Base-by-base conservation (phyloP, 2,888 invertebrate species). In the Monoplex corrugatus region DNA sequence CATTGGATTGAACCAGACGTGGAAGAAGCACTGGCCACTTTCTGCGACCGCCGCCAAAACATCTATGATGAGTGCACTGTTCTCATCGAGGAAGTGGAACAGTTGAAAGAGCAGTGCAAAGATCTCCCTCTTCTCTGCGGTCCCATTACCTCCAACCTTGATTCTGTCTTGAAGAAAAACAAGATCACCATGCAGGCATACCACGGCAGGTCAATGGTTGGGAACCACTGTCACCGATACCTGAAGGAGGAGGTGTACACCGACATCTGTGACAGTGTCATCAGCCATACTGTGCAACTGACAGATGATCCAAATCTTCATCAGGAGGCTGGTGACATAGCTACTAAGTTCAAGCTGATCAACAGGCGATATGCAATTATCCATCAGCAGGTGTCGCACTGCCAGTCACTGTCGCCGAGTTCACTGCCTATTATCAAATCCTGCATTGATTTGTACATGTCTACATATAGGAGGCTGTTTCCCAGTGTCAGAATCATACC, bases 141-240 rank as follows among this genome's bases (percentile, higher is more conserved):
- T 28, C 86, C 68, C 23, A 72, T 86, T 23, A 35, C 43, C 16
- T 68, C 86, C 3, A 86, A 68, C 35, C 10, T 68, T 3, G 72
- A 86, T 72, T 40, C 23, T 43, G 35, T 87, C 32, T 44, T 87
- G 10, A 23, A 43, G n/a, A 87, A 43, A 43, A 40, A 87, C 35
- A 23, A 72, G 19, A 86, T 86, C 28, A 40, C 28, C 23, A 23
- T 35, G 6, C 86, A 86, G 35, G 72, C 72, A 13, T 68, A 86
- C 32, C 86, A 86, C 28, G 35, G 86, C 8, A 19, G 38, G 10
- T 68, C 86, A 19, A 72, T 86, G 23, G n/a, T 86, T n/a, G 86
- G 86, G 19, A 86, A 86, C 40, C 86, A 86, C 72, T 68, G 72
- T 72, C 38, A 86, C 19, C 35, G 43, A 38, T 85, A 85, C 68